These are phyloP conservation scores for Phyllopteryx taeniolatus DNA, from an alignment of 2,113 vertebrate species.

Conservation along the genomic window DNA sequence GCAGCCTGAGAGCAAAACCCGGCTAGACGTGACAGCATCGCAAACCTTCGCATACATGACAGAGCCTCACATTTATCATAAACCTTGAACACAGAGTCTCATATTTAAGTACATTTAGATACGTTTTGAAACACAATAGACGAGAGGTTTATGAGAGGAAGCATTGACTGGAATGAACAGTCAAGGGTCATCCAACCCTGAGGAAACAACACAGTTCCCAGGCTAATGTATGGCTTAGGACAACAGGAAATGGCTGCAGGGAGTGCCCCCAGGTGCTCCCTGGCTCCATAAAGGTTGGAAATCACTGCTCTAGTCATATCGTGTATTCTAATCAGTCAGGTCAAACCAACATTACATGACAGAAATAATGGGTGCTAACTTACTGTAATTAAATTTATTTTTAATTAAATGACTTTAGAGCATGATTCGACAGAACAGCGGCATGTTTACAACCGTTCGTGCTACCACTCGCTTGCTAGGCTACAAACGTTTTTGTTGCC, in stretches of 20 bases:
- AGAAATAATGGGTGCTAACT: no score
- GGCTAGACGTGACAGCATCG: constrained; percentile 17
- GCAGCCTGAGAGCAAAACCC: constrained; percentile 36
- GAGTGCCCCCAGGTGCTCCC: constrained; percentile 28
- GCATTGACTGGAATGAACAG: constrained; percentile 44
- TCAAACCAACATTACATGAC: no score
- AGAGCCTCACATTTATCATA: not conserved
- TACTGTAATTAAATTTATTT: no score
- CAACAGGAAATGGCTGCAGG: constrained; percentile 55
- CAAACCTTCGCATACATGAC: not conserved
- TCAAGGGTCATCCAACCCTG: constrained; percentile 38
- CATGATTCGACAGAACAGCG: no score
- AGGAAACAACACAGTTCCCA: constrained; percentile 49
- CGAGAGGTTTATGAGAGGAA: not conserved
- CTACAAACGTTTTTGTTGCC: no score
- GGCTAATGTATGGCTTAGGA: constrained; percentile 31
- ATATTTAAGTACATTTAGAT: not conserved
- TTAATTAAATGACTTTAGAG: no score
- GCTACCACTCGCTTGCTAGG: no score
- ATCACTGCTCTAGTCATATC: no score
- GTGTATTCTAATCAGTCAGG: no score
- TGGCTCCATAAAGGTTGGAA: no score
- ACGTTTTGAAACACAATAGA: not conserved
- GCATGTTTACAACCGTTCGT: no score
- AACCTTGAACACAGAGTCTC: not conserved